phyloP scores from a whole-genome alignment of 2,113 vertebrate species.

The Trochalopteron elliotii region DNA sequence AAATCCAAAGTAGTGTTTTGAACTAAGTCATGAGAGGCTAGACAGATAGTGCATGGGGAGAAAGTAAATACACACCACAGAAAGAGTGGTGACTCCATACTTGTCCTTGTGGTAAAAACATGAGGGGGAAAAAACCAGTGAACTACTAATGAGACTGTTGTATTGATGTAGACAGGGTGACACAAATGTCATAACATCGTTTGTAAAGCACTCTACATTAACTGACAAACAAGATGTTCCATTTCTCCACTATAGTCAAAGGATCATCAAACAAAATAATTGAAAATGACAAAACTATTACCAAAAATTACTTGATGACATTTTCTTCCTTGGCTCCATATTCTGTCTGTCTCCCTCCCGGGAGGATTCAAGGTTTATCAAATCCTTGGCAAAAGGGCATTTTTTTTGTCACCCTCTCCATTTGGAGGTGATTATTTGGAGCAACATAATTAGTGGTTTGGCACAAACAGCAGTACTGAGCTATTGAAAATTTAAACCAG shows the following conservation, averaged over 20 bases:
- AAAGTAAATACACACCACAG: background rate
- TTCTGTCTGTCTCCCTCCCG: background rate
- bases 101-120: background rate
- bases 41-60: background rate
- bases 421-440: background rate
- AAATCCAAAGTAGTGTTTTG: background rate
- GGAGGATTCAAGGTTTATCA: background rate
- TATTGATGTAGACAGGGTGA: background rate
- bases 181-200: background rate
- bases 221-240: constrained; percentile 33
- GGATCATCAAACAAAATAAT: background rate
- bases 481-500: background rate
- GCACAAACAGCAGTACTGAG: background rate
- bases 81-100: background rate
- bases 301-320: background rate
- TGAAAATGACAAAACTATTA: constrained; percentile 8
- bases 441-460: background rate
- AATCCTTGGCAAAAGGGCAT: background rate
- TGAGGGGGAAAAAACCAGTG: accelerated
- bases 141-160: background rate
- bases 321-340: background rate
- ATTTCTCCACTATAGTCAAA: background rate
- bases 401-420: background rate
- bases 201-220: background rate
- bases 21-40: background rate